Conservation (phyloP, 2,113 vertebrate genomes). For the Calidris pugnax region DNA sequence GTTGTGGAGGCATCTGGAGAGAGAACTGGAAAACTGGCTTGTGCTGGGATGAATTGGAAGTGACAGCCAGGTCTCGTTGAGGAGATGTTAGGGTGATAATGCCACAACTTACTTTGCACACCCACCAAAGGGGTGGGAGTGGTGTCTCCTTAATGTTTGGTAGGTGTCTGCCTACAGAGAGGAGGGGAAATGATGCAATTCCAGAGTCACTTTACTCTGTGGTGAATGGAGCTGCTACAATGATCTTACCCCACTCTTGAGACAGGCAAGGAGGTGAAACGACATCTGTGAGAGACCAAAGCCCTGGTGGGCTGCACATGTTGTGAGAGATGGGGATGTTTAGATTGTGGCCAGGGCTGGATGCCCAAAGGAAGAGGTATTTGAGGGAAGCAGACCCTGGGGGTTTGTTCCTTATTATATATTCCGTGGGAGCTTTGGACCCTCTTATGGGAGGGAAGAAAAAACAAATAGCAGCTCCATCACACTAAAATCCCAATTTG, state of each 20-base stretch:
- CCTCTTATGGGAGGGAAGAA: neutral
- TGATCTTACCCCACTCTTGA: neutral
- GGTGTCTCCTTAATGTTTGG: neutral
- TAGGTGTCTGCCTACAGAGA: neutral
- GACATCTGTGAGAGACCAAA: neutral
- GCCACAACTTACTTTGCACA: neutral
- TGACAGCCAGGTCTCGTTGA: neutral
- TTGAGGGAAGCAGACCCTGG: neutral
- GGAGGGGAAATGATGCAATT: neutral
- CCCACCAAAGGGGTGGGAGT: neutral
- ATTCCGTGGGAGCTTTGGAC: neutral
- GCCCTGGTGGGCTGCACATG: neutral
- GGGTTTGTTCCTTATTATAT: neutral
- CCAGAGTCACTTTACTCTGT: accelerated
- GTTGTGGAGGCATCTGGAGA: neutral
- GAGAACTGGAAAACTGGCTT: neutral
- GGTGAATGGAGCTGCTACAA: neutral
- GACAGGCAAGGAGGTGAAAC: neutral
- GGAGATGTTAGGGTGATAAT: neutral
- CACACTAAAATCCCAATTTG: neutral
- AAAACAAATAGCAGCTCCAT: neutral
- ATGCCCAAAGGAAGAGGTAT: neutral
- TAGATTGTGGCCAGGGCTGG: neutral
- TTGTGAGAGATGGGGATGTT: neutral
- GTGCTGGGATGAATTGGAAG: neutral